phyloP scores from a whole-genome alignment of 2,113 vertebrate genomes.

The Hemicordylus capensis region DNA sequence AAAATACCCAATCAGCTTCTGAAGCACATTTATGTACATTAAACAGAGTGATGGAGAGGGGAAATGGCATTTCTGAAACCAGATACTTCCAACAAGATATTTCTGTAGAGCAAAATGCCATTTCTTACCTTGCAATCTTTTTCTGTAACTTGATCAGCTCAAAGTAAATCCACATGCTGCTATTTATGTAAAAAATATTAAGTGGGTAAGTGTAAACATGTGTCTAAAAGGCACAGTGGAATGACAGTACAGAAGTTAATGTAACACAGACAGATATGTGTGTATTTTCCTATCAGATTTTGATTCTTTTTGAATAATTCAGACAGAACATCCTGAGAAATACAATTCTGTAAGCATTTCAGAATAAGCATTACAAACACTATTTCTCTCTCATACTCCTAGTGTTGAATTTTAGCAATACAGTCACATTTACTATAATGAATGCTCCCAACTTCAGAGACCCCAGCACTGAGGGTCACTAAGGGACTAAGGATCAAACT shows the following conservation, averaged over 20 bases:
- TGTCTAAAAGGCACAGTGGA: not conserved
- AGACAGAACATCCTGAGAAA: not conserved
- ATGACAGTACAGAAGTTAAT: not conserved
- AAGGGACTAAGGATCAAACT: too few relatives aligned
- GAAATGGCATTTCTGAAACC: not conserved
- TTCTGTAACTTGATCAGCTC: not conserved
- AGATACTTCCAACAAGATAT: not conserved
- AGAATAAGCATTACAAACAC: not conserved
- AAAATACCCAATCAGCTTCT: constrained; percentile 22
- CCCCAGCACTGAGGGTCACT: too few relatives aligned
- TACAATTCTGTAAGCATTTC: not conserved
- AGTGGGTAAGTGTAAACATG: not conserved
- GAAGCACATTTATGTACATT: not conserved
- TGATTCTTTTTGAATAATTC: not conserved
- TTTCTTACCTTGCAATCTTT: not conserved
- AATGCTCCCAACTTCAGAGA: not conserved
- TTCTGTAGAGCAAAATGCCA: not conserved
- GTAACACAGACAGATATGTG: not conserved
- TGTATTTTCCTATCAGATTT: not conserved
- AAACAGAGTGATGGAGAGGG: not conserved
- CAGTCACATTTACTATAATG: not conserved
- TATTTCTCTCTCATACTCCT: not conserved
- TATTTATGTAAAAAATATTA: not conserved
- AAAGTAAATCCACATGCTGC: not conserved
- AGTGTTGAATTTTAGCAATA: not conserved